These are phyloP conservation scores for Stigmatopora nigra DNA, from an alignment of 2,113 vertebrate genomes.

Conservation along the genomic window DNA sequence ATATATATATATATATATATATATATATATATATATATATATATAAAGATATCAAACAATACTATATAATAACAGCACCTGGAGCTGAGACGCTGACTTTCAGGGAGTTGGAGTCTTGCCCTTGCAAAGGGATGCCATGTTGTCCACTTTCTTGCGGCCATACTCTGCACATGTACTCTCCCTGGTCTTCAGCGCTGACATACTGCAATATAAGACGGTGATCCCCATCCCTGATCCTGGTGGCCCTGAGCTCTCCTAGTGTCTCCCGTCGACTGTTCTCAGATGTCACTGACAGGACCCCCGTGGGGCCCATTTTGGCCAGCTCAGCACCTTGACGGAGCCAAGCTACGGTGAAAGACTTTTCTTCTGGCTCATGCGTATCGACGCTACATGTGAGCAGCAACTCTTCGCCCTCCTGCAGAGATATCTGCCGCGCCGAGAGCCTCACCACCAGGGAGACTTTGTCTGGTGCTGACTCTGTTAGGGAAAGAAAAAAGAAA, in stretches of 20 bases:
- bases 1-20: not conserved
- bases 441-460: conserved; percentile 58
- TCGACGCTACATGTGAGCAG: conserved; percentile 64
- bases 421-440: not conserved
- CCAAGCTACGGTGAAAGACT: conserved; percentile 72
- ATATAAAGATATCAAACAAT: no score
- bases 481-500: not conserved
- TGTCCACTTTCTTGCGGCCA: conserved; percentile 52
- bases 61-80: conserved; percentile 41
- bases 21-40: not conserved
- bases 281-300: conserved; percentile 51
- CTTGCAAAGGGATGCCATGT: conserved; percentile 43
- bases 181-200: conserved; percentile 65
- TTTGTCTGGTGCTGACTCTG: conserved; percentile 38
- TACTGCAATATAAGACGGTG: conserved; percentile 68
- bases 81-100: conserved; percentile 44
- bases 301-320: conserved; percentile 65
- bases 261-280: conserved; percentile 51
- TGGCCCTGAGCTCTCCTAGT: conserved; percentile 62
- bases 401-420: conserved; percentile 68
- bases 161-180: conserved; percentile 69
- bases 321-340: conserved; percentile 47
- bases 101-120: conserved; percentile 41
- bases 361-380: conserved; percentile 33
- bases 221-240: conserved; percentile 51